These are phyloP conservation scores for Zelleria hepariella DNA, from an alignment of 2,888 invertebrate genomes.

Conservation along the genomic window DNA sequence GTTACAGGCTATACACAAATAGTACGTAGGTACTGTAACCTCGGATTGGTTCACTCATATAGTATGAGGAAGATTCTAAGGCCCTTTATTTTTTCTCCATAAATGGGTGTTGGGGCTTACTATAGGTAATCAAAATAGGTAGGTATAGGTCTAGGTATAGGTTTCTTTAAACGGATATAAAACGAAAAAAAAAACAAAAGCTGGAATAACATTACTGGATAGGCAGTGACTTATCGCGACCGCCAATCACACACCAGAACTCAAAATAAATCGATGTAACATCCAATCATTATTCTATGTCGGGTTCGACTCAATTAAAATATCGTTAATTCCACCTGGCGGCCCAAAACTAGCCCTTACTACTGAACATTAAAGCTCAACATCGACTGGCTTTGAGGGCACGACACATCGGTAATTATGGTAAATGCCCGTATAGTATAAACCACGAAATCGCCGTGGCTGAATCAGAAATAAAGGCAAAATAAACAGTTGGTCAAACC, in stretches of 20 bases:
- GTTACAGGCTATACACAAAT: too few relatives aligned
- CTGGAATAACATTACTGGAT: constrained; percentile 58
- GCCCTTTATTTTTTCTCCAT: too few relatives aligned
- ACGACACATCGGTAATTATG: constrained; percentile 67
- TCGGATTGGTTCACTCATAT: too few relatives aligned
- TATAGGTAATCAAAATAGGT: too few relatives aligned
- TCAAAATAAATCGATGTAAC: constrained; percentile 71
- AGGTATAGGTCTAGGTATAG: too few relatives aligned
- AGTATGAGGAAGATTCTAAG: too few relatives aligned
- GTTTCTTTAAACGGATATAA: too few relatives aligned
- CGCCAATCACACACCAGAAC: constrained; percentile 70
- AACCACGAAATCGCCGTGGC: constrained; percentile 69
- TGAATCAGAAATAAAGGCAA: constrained; percentile 65
- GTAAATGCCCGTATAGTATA: constrained; percentile 61
- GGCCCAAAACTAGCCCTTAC: constrained; percentile 44
- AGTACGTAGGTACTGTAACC: too few relatives aligned
- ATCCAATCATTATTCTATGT: constrained; percentile 72
- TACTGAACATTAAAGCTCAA: constrained; percentile 25
- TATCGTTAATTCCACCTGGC: constrained; percentile 60
- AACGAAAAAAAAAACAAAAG: not conserved
- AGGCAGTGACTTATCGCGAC: constrained; percentile 66
- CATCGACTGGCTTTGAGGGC: constrained; percentile 29
- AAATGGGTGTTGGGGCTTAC: too few relatives aligned
- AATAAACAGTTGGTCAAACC: constrained; percentile 62
- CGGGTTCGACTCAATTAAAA: constrained; percentile 72